Conservation (phyloP, 2,797 vertebrate species). For the Stomatorhinus walkeri region DNA sequence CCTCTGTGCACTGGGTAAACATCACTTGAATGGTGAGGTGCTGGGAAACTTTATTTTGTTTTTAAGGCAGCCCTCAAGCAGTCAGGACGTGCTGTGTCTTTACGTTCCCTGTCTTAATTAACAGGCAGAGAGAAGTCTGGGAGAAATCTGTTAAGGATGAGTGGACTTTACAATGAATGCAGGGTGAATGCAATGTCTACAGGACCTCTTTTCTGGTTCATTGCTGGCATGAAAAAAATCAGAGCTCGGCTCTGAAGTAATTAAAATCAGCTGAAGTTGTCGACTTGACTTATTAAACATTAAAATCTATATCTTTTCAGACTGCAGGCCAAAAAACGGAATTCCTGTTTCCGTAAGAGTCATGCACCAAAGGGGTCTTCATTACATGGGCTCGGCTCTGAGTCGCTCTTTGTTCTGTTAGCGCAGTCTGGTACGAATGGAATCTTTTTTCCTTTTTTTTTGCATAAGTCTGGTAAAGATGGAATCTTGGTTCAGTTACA, state of each 20-base stretch:
- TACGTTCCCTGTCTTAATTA: conserved; percentile 43
- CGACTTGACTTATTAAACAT: background rate
- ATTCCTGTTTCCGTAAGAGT: background rate
- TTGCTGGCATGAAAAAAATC: background rate
- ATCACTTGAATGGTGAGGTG: conserved; percentile 40
- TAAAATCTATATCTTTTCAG: background rate
- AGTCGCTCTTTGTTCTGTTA: background rate
- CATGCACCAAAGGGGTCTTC: background rate
- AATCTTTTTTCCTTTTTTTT: background rate
- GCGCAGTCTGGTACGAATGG: background rate
- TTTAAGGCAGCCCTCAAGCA: conserved; percentile 29
- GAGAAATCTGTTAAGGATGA: background rate
- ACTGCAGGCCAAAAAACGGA: background rate
- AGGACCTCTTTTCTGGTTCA: conserved; percentile 38
- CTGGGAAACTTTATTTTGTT: background rate
- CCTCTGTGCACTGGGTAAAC: conserved; percentile 48
- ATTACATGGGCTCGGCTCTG: background rate
- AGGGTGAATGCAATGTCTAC: conserved; percentile 25
- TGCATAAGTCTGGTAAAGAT: conserved; percentile 6
- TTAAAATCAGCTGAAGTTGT: background rate
- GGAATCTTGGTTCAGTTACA: conserved; percentile 12
- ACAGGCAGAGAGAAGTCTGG: background rate
- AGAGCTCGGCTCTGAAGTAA: background rate
- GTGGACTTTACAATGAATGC: background rate
- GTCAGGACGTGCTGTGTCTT: conserved; percentile 26